Conservation (phyloP, 2,888 invertebrate species). For the Melieria omissa region DNA sequence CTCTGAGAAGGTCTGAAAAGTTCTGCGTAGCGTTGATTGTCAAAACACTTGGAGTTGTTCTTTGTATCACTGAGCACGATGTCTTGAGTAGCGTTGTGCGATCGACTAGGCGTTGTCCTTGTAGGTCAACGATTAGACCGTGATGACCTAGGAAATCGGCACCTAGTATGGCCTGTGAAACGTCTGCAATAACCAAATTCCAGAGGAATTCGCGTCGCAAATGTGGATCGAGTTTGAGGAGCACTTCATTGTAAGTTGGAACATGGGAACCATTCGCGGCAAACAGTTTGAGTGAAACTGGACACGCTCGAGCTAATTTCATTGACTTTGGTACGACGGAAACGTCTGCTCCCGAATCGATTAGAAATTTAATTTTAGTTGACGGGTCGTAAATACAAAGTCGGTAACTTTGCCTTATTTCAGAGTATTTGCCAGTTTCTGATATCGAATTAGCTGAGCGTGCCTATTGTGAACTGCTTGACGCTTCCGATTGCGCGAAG, state of each 20-base stretch:
- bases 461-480: not conserved
- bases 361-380: not conserved
- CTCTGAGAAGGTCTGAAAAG: not conserved
- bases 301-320: not conserved
- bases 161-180: no score
- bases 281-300: not conserved
- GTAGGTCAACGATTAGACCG: no score
- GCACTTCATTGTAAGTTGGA: not conserved
- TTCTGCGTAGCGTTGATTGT: not conserved
- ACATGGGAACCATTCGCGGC: no score
- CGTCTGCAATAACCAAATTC: not conserved
- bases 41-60: not conserved
- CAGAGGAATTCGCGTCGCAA: not conserved
- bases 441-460: conserved; percentile 10
- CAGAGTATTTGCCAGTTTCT: conserved; percentile 3
- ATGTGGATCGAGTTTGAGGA: conserved; percentile 1
- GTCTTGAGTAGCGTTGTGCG: not conserved
- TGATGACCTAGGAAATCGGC: no score
- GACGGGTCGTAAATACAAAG: conserved; percentile 4
- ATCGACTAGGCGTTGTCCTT: not conserved
- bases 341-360: not conserved
- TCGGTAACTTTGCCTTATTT: not conserved
- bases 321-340: no score
- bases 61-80: not conserved
- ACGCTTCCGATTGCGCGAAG: not conserved